phyloP scores from a whole-genome alignment of 2,797 vertebrate species.

The Parauchenoglanis ngamensis region DNA sequence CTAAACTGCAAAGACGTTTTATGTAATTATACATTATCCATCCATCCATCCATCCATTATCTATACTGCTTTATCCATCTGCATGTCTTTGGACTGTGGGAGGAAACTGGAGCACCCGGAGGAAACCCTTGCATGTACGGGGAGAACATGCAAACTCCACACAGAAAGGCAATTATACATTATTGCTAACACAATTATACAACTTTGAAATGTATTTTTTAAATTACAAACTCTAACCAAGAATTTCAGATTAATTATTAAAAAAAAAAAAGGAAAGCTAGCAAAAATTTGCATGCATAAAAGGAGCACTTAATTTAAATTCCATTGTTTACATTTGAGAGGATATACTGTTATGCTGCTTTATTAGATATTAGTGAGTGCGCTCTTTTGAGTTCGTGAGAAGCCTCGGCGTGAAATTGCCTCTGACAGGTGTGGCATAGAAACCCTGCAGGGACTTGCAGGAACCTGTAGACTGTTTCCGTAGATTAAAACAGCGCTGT shows the following conservation, averaged over 20 bases:
- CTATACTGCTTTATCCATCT: too few species aligned
- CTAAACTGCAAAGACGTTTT: not conserved
- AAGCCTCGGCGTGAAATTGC: not conserved
- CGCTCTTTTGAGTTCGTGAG: not conserved
- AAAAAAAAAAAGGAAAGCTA: not conserved
- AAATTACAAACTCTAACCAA: not conserved
- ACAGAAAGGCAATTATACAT: too few species aligned
- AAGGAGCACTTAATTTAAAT: not conserved
- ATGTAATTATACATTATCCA: not conserved
- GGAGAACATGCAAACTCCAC: too few species aligned
- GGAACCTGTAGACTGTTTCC: not conserved
- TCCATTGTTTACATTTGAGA: too few species aligned
- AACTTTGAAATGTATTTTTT: not conserved
- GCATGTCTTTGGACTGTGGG: too few species aligned
- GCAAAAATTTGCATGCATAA: not conserved
- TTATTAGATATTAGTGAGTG: not conserved
- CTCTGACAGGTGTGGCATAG: not conserved
- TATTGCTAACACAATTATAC: not conserved
- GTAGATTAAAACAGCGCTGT: not conserved
- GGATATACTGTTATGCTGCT: too few species aligned
- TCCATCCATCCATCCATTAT: too few species aligned
- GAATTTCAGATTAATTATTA: not conserved
- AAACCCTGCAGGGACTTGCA: constrained; percentile 1
- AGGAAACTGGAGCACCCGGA: too few species aligned
- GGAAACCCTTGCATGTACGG: too few species aligned